Conservation (phyloP, 2,797 vertebrate genomes). For the Merluccius polli region DNA sequence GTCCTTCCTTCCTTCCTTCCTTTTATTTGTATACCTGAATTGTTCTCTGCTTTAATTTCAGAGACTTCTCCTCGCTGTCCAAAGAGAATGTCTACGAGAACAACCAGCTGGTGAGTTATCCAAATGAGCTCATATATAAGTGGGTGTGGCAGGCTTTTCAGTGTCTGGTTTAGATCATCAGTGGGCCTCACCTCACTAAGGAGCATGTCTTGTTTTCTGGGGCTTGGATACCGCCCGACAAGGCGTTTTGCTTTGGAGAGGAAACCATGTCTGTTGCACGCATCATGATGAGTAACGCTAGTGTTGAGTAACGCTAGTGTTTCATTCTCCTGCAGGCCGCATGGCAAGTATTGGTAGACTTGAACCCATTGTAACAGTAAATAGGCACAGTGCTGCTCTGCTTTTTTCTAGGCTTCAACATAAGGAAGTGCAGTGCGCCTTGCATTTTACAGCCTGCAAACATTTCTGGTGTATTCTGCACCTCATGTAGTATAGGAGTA, state of each 20-base stretch:
- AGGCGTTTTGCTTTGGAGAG: not conserved
- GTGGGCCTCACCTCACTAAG: not conserved
- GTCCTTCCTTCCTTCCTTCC: no score
- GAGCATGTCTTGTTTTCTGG: not conserved
- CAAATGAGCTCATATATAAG: not conserved
- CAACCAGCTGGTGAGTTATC: constrained; percentile 88
- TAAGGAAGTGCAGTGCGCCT: not conserved
- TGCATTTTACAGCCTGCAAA: not conserved
- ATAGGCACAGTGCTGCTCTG: not conserved
- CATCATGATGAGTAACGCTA: not conserved
- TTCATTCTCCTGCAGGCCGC: not conserved
- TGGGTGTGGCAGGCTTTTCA: no score
- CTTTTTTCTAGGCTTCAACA: not conserved
- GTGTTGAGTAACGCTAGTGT: no score
- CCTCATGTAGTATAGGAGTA: not conserved
- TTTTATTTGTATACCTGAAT: not conserved
- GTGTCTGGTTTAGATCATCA: constrained; percentile 7
- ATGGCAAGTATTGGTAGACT: no score
- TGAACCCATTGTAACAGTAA: not conserved
- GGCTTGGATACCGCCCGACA: not conserved
- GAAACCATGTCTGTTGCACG: not conserved
- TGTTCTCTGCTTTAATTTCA: constrained; percentile 54
- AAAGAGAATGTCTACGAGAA: constrained; percentile 96
- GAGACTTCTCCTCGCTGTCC: constrained; percentile 90
- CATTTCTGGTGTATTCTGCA: not conserved